Evolutionary conservation across 1,140 invertebrate species (phyloP).

Genomic region (Chironomus tepperi): DNA sequence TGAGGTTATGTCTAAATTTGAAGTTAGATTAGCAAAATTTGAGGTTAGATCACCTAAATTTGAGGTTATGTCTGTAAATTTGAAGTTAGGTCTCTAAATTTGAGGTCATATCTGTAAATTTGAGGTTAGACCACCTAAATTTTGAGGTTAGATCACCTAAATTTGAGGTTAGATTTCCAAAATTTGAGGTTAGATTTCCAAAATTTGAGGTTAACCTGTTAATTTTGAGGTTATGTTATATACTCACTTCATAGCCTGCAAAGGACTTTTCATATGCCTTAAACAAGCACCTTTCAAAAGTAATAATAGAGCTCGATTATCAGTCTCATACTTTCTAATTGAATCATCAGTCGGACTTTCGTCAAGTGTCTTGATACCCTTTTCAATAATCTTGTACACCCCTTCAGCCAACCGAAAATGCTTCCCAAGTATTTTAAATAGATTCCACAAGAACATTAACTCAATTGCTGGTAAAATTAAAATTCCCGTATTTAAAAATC

Average conservation of each 20-base stretch:
- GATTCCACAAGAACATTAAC: slow-evolving; percentile 89
- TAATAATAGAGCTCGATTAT: slow-evolving; percentile 69
- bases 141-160: not conserved
- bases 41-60: no score
- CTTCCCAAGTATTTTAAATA: slow-evolving; percentile 75
- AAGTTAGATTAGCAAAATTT: no score
- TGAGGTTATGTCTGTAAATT: no score
- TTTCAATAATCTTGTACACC: slow-evolving; percentile 65
- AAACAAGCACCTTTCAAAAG: slow-evolving; percentile 78
- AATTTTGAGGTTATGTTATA: no score
- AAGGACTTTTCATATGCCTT: slow-evolving; percentile 57
- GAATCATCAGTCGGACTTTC: slow-evolving; percentile 23
- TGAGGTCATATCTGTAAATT: no score
- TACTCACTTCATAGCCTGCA: slow-evolving; percentile 58
- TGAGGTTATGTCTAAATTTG: no score
- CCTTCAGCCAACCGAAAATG: slow-evolving; percentile 55
- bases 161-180: not conserved
- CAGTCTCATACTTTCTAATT: slow-evolving; percentile 49
- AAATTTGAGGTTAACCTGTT: not conserved
- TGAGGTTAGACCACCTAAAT: no score
- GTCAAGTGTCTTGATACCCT: slow-evolving; percentile 43
- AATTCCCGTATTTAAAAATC: slow-evolving; percentile 64
- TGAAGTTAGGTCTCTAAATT: no score
- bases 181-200: not conserved
- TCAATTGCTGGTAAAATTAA: slow-evolving; percentile 78